Percentiles rank a stretch among this genome's conserved stretches.
Evolutionary conservation across 2,113 vertebrate species (phyloP).

Genomic region (Talpa occidentalis): DNA sequence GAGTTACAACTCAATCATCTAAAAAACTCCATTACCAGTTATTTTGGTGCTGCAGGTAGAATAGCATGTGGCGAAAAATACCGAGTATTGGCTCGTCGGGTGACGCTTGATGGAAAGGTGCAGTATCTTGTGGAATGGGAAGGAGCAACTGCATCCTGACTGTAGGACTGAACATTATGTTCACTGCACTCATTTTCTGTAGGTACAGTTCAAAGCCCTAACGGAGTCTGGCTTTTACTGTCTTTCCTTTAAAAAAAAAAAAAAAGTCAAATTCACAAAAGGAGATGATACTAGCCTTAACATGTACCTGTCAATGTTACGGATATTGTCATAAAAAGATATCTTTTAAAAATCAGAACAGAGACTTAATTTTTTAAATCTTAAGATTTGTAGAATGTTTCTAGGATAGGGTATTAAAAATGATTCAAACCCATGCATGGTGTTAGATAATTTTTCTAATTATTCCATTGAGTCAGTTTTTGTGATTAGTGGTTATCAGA

Average conservation of each 20-base stretch:
- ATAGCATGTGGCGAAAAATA: constrained; percentile 99
- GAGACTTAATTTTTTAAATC: constrained; percentile 89
- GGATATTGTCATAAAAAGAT: constrained; percentile 87
- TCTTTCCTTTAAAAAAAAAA: constrained; percentile 83
- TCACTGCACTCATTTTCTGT: constrained; percentile 87
- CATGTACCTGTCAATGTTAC: constrained; percentile 85
- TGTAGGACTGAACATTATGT: constrained; percentile 86
- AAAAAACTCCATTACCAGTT: constrained; percentile 98
- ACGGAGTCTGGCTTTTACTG: constrained; percentile 81
- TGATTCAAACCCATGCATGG: constrained; percentile 88
- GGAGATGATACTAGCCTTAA: constrained; percentile 87
- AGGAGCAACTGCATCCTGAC: constrained; percentile 98
- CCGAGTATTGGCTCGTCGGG: constrained; percentile 94
- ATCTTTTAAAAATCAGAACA: constrained; percentile 88
- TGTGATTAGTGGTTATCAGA: constrained; percentile 85
- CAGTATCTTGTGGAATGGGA: constrained; percentile 99
- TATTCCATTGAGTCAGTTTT: constrained; percentile 87
- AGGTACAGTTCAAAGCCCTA: constrained; percentile 84
- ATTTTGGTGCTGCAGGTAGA: constrained; percentile 97
- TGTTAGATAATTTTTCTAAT: constrained; percentile 86
- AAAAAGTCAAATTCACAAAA: constrained; percentile 72
- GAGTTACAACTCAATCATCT: constrained; percentile 96
- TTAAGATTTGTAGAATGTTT: constrained; percentile 88
- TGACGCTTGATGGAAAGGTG: constrained; percentile 98
- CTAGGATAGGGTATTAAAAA: constrained; percentile 87